Conservation (phyloP, 2,888 invertebrate species). For the Platynereis dumerilii region DNA sequence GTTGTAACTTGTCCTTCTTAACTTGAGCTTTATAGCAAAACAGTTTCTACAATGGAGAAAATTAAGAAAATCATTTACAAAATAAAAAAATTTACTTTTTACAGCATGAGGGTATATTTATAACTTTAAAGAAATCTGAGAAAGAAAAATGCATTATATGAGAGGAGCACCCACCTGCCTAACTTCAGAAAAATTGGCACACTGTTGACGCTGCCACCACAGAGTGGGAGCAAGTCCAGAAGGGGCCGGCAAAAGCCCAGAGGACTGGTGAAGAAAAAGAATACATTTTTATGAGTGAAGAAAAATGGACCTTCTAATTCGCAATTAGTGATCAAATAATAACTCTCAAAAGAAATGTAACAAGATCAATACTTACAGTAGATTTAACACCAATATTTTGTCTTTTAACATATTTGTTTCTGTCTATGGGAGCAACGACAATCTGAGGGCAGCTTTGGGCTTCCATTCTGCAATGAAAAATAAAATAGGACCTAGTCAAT, state of each 20-base stretch:
- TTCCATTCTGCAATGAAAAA: neutral
- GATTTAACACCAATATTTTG: neutral
- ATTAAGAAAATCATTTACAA: no score
- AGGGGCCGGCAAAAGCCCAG: neutral
- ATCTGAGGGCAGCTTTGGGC: neutral
- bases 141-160: no score
- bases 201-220: conserved; percentile 1
- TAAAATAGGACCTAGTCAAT: neutral
- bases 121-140: no score
- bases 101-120: no score
- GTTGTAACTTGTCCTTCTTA: neutral
- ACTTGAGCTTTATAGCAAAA: neutral
- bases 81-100: no score
- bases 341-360: no score
- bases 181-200: conserved; percentile 1
- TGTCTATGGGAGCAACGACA: neutral
- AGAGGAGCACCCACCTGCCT: neutral
- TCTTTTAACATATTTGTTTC: neutral
- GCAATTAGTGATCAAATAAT: no score
- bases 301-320: no score
- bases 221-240: neutral
- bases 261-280: no score
- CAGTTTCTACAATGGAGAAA: neutral
- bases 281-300: no score
- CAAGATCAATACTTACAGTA: no score